Base-by-base conservation (phyloP, 2,888 invertebrate genomes). In the Actias luna region DNA sequence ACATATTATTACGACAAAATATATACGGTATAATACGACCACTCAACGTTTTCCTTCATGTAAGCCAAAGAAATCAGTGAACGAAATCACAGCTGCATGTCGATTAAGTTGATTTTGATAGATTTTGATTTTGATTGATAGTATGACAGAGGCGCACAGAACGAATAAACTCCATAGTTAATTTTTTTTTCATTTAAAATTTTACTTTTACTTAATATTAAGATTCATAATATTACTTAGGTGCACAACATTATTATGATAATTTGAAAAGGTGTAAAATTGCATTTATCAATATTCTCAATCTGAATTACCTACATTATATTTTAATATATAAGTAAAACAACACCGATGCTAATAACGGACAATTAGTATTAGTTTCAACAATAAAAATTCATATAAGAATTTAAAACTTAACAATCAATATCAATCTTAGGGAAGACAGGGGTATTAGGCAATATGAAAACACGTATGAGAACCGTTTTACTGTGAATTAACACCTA, bases 381-480 rank as follows among this genome's bases (percentile, higher is more conserved):
- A 22, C 22, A 50, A 29, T 55, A 10, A 58, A 58, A 58, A 25
- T 22, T 58, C 14, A 5, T 36, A 35, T 18, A 58, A 58, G 22
- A 10, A 7, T 58, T 58, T 18, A 22, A 57, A 62, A 62, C 57
- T 58, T 62, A 62, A 62, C 61, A 62, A 58, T 31, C 46, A 42
- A 82, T 78, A 83, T 82, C 83, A 87, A 88, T 87, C 86, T 72
- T 64, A 50, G 69, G 89, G 89, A 88, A 89, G 88, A 88, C 88
- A 72, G 77, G 77, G 70, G 8, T 16, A 81, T 77, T 69, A 59
- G 12, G 27, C 59, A 42, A 18, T 42, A 8, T 42, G 16, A 36
- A 50, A 31, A 52, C 35, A 22, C 16, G 50, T 46, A 35, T 60
- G 14, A 33, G 22, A 16, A 14, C n/a, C 55, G n/a, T 25, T 36